Base-by-base conservation (phyloP, 2,797 vertebrate species). In the Sebastes matsubarae region DNA sequence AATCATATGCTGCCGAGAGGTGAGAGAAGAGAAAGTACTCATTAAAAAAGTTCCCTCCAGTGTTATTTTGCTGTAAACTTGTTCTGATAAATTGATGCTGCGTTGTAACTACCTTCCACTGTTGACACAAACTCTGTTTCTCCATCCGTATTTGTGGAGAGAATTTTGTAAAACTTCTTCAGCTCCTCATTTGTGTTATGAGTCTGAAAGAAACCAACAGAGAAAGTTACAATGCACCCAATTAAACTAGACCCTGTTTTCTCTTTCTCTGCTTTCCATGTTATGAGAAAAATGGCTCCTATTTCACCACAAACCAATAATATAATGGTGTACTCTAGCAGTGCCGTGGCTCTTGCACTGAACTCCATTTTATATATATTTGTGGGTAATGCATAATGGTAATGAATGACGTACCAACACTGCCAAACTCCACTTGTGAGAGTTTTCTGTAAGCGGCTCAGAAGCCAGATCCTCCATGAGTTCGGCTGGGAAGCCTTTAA, bases 41-140 rank as follows among this genome's bases (percentile, higher is more conserved):
- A 52, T 52, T n/a, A 42, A 71, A 38, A 52, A 0, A 5, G 3
- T 14, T 0, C n/a, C 4, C 18, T 14, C 14, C 22, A 2, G 27
- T 13, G 0, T 4, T 2, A 8, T 4, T 55, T 36, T 16, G 9
- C 8, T 42, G 12, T 55, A 20, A 68, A n/a, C 18, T 2, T 50
- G 10, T 4, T 6, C 4, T 0, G 2, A 4, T 20, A 1, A 18
- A 24, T 11, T 25, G 5, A 20, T 2, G 16, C 13, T 50, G 60
- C 16, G 3, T 20, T 14, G 9, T 5, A 25, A 0, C 13, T 81
- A 99, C 99, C 98, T 97, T 99, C 98, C 90, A 99, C 65, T 8
- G 99, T 98, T 11, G 98, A 99, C 77, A 99, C 90, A 92, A 98
- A 99, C 86, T 98, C 96, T 0, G 85, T 79, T 2, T 83, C 20